Conservation (phyloP, 2,888 invertebrate genomes). For the Rhaphigaster nebulosa region DNA sequence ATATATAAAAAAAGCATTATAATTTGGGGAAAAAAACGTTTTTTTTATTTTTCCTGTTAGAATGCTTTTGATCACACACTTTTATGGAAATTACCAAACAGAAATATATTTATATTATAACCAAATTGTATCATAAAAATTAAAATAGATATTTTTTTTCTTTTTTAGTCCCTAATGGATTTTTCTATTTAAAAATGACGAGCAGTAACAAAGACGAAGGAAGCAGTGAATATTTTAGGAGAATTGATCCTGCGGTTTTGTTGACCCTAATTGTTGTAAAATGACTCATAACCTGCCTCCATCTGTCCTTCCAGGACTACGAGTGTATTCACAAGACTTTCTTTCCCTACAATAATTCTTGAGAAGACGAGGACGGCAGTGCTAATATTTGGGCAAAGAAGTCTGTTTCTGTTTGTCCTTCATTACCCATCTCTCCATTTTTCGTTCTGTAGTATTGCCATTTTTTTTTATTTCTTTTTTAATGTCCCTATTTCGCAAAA, state of each 20-base stretch:
- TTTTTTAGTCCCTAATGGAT: too few species aligned
- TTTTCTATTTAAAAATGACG: neutral
- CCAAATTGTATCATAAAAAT: too few species aligned
- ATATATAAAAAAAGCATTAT: too few species aligned
- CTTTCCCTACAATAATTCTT: neutral
- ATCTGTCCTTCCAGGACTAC: neutral
- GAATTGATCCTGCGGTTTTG: neutral
- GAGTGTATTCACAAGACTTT: neutral
- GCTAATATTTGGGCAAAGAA: neutral
- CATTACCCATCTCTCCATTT: neutral
- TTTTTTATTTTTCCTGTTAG: too few species aligned
- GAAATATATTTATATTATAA: too few species aligned
- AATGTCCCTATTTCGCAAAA: neutral
- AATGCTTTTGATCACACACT: too few species aligned
- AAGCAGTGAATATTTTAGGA: neutral
- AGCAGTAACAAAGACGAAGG: neutral
- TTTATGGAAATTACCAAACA: too few species aligned
- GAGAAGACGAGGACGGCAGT: neutral
- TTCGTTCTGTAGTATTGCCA: neutral
- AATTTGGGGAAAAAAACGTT: too few species aligned
- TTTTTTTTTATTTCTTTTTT: neutral
- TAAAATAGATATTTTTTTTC: too few species aligned
- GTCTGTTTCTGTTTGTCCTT: neutral
- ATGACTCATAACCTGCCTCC: neutral
- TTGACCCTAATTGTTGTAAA: neutral